Percentiles rank a stretch among this genome's conserved stretches.
Evolutionary conservation across 2,113 vertebrate genomes (phyloP).

Genomic region (Centropus bengalensis): DNA sequence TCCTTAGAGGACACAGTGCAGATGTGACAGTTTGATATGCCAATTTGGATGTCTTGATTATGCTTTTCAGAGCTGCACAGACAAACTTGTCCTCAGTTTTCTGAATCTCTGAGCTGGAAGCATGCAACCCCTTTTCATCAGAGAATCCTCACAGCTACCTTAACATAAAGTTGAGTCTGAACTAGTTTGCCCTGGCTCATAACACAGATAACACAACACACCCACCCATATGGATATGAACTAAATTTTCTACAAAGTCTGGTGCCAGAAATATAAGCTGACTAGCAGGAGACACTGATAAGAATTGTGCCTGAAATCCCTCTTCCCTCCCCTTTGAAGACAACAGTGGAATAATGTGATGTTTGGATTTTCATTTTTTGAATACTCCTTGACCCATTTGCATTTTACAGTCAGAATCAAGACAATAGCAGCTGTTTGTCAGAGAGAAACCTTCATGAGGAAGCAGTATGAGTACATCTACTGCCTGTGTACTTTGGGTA

Average conservation of each 20-base stretch:
- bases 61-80: neutral
- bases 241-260: neutral
- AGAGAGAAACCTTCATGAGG: neutral
- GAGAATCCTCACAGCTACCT: neutral
- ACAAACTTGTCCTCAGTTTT: neutral
- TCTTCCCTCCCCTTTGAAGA: neutral
- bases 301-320: neutral
- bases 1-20: neutral
- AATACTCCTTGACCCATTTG: neutral
- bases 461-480: neutral
- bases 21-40: neutral
- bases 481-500: neutral
- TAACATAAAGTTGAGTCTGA: neutral
- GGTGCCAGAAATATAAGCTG: neutral
- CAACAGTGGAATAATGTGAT: neutral
- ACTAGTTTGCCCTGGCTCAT: neutral
- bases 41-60: neutral
- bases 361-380: neutral
- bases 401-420: neutral
- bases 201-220: neutral
- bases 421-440: neutral
- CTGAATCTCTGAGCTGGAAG: neutral
- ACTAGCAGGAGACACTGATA: neutral
- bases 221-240: neutral
- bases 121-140: neutral